Evolutionary conservation across 2,113 vertebrate genomes (phyloP).

Genomic region (Acanthochromis polyacanthus): DNA sequence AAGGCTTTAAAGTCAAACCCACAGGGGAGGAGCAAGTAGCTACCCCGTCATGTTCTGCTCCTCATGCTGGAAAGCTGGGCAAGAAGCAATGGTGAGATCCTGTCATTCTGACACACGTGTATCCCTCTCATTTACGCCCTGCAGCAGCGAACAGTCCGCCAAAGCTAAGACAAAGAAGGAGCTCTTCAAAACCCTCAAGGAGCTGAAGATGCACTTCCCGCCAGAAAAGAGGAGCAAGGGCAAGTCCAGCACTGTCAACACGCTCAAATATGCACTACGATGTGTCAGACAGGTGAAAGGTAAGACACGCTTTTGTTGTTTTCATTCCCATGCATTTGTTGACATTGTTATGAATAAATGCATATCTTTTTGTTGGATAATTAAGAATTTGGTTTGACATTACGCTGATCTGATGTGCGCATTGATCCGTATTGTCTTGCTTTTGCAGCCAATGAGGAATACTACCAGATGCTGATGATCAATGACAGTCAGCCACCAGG

Average conservation of each 20-base stretch:
- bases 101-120: constrained; percentile 59
- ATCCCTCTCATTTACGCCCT: constrained; percentile 59
- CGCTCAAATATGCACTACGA: constrained; percentile 92
- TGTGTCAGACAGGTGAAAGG: constrained; percentile 98
- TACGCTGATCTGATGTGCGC: not conserved
- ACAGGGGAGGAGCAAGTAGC: not conserved
- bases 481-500: constrained; percentile 89
- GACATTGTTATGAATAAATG: not conserved
- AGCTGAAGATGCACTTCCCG: constrained; percentile 92
- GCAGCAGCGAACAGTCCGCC: constrained; percentile 92
- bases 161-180: constrained; percentile 94
- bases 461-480: constrained; percentile 93
- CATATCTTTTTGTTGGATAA: not conserved
- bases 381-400: not conserved
- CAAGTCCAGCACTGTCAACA: constrained; percentile 90
- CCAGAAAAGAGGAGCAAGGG: constrained; percentile 91
- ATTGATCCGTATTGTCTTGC: not conserved
- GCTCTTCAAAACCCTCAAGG: constrained; percentile 91
- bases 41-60: not conserved
- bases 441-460: constrained; percentile 92
- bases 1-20: not conserved
- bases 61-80: not conserved
- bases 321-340: not conserved
- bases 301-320: constrained; percentile 68
- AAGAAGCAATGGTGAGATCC: constrained; percentile 36